These are phyloP conservation scores for Mythimna loreyi DNA, from an alignment of 2,888 invertebrate species.

Conservation along the genomic window DNA sequence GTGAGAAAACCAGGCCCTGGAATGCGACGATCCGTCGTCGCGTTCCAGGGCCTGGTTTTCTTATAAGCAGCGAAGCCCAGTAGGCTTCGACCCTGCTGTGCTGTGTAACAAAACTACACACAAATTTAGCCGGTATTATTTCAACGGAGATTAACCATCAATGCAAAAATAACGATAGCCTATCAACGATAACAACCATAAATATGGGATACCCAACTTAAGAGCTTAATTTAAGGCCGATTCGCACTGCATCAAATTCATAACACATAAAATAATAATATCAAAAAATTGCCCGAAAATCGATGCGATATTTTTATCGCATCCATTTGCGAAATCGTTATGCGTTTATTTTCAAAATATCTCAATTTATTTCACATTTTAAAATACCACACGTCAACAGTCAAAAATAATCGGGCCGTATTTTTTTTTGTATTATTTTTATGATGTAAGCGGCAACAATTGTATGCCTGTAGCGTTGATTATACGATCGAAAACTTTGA, in stretches of 20 bases:
- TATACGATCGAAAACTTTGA: not conserved
- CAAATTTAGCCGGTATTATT: too few relatives aligned
- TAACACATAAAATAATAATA: slow-evolving; percentile 4
- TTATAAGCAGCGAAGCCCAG: too few relatives aligned
- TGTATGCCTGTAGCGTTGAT: not conserved
- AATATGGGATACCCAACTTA: not conserved
- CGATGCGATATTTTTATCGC: slow-evolving; percentile 1
- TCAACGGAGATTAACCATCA: too few relatives aligned
- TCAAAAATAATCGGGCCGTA: slow-evolving; percentile 23
- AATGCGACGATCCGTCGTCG: too few relatives aligned
- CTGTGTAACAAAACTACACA: too few relatives aligned
- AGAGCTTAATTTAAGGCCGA: slow-evolving; percentile 14
- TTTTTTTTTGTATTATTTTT: slow-evolving; percentile 9
- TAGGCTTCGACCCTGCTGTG: too few relatives aligned
- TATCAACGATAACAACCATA: not conserved
- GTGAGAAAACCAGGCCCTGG: too few relatives aligned
- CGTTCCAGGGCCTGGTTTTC: too few relatives aligned
- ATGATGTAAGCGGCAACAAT: not conserved
- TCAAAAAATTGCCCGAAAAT: slow-evolving; percentile 6
- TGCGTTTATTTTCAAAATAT: slow-evolving; percentile 29
- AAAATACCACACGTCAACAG: slow-evolving; percentile 14
- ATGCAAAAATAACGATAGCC: not conserved
- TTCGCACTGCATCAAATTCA: not conserved
- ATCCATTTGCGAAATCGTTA: slow-evolving; percentile 39
- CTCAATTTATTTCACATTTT: slow-evolving; percentile 41